phyloP scores from a whole-genome alignment of 2,113 vertebrate genomes.

The Acanthisitta chloris region DNA sequence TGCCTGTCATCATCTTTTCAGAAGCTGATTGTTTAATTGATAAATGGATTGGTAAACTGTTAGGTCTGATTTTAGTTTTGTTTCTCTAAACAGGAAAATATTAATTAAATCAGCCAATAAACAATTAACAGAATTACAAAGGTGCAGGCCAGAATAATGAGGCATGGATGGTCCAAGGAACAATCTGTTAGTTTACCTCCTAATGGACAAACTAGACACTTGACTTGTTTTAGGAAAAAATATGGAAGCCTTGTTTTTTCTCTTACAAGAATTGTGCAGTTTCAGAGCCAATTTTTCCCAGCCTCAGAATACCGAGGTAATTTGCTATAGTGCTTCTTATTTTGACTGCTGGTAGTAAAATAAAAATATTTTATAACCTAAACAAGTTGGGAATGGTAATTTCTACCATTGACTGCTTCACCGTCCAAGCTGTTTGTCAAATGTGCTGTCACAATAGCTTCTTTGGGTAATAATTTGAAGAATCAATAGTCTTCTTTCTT shows the following conservation, averaged over 20 bases:
- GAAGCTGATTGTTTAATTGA: background rate
- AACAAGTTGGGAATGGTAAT: background rate
- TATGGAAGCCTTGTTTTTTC: background rate
- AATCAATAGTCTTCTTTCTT: conserved; percentile 16
- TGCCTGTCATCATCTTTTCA: background rate
- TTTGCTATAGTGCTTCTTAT: background rate
- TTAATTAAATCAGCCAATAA: background rate
- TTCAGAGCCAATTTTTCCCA: background rate
- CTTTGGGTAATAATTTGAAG: conserved; percentile 44
- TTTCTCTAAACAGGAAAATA: background rate
- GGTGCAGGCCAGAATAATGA: background rate
- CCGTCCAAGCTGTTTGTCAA: background rate
- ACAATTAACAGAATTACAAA: background rate
- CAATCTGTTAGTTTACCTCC: background rate
- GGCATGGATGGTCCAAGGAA: background rate
- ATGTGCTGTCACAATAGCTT: conserved; percentile 6
- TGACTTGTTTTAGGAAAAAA: background rate
- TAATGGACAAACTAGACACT: background rate
- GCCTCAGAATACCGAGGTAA: background rate
- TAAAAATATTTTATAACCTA: conserved; percentile 12
- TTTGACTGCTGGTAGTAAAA: conserved; percentile 7
- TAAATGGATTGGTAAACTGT: background rate
- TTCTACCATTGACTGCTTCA: background rate
- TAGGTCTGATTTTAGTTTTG: background rate
- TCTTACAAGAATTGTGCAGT: background rate